These are phyloP conservation scores for Vanessa atalanta DNA, from an alignment of 1,140 invertebrate species.

Conservation along the genomic window DNA sequence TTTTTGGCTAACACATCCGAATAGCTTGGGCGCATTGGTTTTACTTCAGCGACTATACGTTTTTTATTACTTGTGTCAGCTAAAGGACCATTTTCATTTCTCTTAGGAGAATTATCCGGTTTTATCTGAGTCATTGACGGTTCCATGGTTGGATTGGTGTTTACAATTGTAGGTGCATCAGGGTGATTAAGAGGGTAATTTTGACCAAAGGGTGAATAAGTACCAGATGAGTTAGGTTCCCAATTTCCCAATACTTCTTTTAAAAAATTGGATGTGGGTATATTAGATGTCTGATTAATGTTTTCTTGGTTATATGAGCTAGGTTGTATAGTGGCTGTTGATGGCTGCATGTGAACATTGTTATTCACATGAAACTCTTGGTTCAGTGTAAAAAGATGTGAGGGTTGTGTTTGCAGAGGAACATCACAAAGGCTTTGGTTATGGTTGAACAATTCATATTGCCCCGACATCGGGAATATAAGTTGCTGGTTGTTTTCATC, in stretches of 20 bases:
- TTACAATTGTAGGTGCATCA: constrained; percentile 59
- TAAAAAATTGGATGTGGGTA: constrained; percentile 78
- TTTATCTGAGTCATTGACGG: constrained; percentile 51
- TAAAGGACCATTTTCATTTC: constrained; percentile 66
- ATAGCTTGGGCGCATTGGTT: constrained; percentile 91
- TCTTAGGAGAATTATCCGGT: constrained; percentile 59
- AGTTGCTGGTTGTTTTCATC: constrained; percentile 75
- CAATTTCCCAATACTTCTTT: constrained; percentile 91
- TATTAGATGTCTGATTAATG: constrained; percentile 46
- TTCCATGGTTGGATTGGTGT: constrained; percentile 55
- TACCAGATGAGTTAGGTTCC: constrained; percentile 89
- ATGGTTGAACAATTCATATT: constrained; percentile 74
- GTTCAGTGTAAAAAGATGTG: constrained; percentile 62
- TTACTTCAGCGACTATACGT: constrained; percentile 90
- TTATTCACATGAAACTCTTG: constrained; percentile 63
- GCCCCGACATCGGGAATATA: constrained; percentile 72
- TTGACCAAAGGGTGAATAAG: constrained; percentile 89
- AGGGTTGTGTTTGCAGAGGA: constrained; percentile 52
- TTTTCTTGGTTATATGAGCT: constrained; percentile 56
- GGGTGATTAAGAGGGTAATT: constrained; percentile 75
- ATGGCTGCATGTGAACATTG: constrained; percentile 52
- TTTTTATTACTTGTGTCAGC: constrained; percentile 84
- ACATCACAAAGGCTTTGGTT: constrained; percentile 62
- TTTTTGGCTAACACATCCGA: constrained; percentile 91
- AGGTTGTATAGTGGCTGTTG: constrained; percentile 49